Percentiles rank a stretch among this genome's conserved stretches.
These are phyloP conservation scores for Selene dorsalis DNA, from an alignment of 2,797 vertebrate genomes.

Conservation along the genomic window DNA sequence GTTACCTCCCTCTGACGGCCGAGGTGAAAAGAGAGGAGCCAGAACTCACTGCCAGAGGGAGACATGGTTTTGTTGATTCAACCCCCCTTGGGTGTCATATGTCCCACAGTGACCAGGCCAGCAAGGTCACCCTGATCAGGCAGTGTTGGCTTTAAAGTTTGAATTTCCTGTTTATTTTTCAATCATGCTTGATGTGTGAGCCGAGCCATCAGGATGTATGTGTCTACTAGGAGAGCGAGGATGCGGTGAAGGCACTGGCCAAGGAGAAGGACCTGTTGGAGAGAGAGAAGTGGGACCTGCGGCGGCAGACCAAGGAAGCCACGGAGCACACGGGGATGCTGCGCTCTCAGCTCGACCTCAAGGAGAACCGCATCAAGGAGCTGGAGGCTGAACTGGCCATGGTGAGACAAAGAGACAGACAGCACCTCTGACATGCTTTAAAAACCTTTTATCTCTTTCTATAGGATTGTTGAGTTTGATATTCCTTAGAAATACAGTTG, in stretches of 20 bases:
- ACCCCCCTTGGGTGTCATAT: no score
- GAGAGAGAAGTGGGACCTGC: slow-evolving; percentile 97
- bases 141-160: no score
- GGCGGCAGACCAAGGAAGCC: slow-evolving; percentile 96
- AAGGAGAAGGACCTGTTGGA: slow-evolving; percentile 98
- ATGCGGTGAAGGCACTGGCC: slow-evolving; percentile 94
- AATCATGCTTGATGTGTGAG: slow-evolving; percentile 36
- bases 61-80: no score
- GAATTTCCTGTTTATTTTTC: background rate
- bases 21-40: no score
- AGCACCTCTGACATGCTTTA: background rate
- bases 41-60: no score
- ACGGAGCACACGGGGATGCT: slow-evolving; percentile 93
- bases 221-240: slow-evolving; percentile 93
- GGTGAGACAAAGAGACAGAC: slow-evolving; percentile 82
- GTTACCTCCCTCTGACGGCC: no score
- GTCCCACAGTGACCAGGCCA: no score
- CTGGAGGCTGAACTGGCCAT: slow-evolving; percentile 98
- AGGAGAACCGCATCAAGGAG: slow-evolving; percentile 99
- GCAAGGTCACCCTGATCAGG: no score
- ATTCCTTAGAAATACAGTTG: background rate
- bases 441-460: background rate
- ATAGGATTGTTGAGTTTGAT: background rate
- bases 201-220: slow-evolving; percentile 69
- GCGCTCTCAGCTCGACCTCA: slow-evolving; percentile 96